These are phyloP conservation scores for Percopsis transmontana DNA, from an alignment of 2,113 vertebrate genomes.

Conservation along the genomic window DNA sequence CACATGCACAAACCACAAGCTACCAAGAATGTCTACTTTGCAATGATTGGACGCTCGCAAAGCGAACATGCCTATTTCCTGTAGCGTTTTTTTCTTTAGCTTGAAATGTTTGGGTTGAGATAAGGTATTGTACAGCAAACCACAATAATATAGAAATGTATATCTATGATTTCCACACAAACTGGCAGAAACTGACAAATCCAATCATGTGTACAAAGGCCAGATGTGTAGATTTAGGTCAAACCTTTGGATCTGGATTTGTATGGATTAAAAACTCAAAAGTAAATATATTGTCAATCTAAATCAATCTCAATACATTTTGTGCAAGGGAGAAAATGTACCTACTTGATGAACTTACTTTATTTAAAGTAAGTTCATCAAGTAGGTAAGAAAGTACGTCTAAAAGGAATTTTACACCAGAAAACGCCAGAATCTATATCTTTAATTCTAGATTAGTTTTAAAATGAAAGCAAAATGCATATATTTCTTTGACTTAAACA, in stretches of 20 bases:
- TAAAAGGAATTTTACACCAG: too few relatives aligned
- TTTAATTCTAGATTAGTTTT: too few relatives aligned
- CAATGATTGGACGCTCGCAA: constrained; percentile 56
- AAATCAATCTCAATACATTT: not conserved
- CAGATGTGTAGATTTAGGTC: not conserved
- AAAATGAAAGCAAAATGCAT: too few relatives aligned
- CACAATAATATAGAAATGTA: constrained; percentile 26
- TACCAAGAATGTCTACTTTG: constrained; percentile 28
- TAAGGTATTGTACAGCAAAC: constrained; percentile 3
- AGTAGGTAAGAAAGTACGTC: too few relatives aligned
- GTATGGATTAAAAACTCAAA: not conserved
- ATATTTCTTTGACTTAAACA: too few relatives aligned
- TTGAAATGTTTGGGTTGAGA: constrained; percentile 30
- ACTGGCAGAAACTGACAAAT: not conserved
- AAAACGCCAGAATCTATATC: too few relatives aligned
- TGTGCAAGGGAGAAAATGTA: too few relatives aligned
- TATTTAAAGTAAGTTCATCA: too few relatives aligned
- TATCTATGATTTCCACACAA: constrained; percentile 23
- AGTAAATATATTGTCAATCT: not conserved
- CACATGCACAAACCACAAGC: constrained; percentile 1
- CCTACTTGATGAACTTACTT: too few relatives aligned
- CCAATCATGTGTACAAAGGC: not conserved
- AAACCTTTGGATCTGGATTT: not conserved
- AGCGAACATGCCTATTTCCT: constrained; percentile 65
- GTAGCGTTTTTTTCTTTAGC: constrained; percentile 52